Evolutionary conservation across 2,113 vertebrate genomes (phyloP), one percentile per base, ranked within the genome.

Genomic region (Hydrolagus affinis): DNA sequence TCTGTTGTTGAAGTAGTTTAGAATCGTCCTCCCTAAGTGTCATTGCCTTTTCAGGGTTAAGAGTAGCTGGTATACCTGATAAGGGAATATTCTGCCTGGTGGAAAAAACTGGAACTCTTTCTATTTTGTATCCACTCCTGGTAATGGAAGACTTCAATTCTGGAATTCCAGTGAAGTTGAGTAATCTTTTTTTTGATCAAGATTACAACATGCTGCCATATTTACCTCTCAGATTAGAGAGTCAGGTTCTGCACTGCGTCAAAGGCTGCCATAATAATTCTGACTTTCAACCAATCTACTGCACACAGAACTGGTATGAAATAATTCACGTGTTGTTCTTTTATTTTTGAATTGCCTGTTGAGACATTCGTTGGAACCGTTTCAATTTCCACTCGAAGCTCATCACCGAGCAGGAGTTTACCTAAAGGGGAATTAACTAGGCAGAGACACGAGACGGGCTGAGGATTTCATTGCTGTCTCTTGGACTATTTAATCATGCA

Each of bases 51-150:
- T 66, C 28, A 83, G 60, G 60, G 62, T 60, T 80, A 80, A 80
- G 57, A 80, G 11, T 4, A 14, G 23, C 44, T 44, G 44, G 25
- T 14, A 66, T 17, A 30, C 78, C 78, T 62, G 78, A 83, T 83
- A 83, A 83, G 60, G 76, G 78, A 83, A 83, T 10, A 68, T 28
- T 28, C 25, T 68, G 60, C 12, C 62, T 17, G 11, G 23, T 68
- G 78, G 78, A 83, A 83, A n/a, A 83, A 66, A 32, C 23, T 83
- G 78, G 30, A 68, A 83, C 62, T 83, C 60, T 21, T 83, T 83
- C 78, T 68, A 68, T 83, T 60, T 83, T 83, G 78, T 3, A 30
- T 21, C 66, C 78, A 83, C 32, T 68, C 78, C 17, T 66, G 15
- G 25, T 32, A 66, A 83, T 83, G 59, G 62, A 83, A 83, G 62